These are phyloP conservation scores for Chunga burmeisteri DNA, from an alignment of 2,113 vertebrate genomes.

Conservation along the genomic window DNA sequence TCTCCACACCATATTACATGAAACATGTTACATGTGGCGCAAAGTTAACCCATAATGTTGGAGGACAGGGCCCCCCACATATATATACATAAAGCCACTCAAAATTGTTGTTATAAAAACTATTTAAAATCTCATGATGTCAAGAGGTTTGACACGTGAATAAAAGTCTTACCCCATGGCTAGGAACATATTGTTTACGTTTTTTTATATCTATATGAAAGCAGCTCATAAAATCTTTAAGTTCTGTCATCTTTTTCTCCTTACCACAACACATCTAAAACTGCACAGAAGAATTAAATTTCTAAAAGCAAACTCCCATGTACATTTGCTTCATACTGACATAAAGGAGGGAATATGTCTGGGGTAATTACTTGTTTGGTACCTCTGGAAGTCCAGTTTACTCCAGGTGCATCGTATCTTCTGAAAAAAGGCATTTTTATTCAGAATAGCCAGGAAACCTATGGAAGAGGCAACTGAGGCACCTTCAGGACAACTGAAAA, in stretches of 20 bases:
- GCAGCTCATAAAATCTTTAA: background rate
- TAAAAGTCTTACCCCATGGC: background rate
- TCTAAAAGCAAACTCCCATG: background rate
- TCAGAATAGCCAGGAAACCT: background rate
- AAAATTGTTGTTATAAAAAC: background rate
- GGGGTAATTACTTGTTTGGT: background rate
- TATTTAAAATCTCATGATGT: background rate
- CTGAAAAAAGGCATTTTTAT: background rate
- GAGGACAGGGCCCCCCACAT: background rate
- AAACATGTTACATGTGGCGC: background rate
- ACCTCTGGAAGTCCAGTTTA: background rate
- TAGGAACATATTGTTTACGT: background rate
- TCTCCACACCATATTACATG: background rate
- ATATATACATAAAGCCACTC: background rate
- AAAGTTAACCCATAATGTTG: background rate
- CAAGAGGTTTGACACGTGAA: background rate
- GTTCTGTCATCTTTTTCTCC: background rate
- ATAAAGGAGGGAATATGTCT: background rate
- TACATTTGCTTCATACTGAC: background rate
- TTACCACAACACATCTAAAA: background rate
- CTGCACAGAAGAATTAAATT: background rate
- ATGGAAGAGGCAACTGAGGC: background rate
- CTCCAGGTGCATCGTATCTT: background rate
- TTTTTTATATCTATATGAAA: background rate
- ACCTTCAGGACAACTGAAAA: background rate